phyloP scores from a whole-genome alignment of 1,140 invertebrate genomes.

The Euwallacea similis region DNA sequence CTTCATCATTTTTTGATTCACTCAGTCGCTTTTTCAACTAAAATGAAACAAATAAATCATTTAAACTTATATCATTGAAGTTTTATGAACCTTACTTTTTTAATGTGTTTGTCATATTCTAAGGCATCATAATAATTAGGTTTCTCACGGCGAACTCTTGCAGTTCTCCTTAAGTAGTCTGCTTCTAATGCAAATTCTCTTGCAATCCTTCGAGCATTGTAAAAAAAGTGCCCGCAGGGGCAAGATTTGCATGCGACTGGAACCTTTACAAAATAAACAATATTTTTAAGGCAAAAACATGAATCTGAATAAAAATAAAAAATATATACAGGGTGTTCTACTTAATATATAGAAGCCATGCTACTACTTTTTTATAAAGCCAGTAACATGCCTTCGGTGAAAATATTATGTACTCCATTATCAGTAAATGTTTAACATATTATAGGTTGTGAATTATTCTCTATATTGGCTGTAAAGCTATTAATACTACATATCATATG shows the following conservation, averaged over 20 bases:
- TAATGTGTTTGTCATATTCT: conserved; percentile 72
- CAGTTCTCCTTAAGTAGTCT: conserved; percentile 66
- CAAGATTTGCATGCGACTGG: conserved; percentile 80
- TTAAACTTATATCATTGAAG: too few relatives aligned
- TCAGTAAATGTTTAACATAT: too few relatives aligned
- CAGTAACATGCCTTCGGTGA: too few relatives aligned
- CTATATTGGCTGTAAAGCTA: too few relatives aligned
- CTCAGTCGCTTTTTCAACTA: conserved; percentile 55
- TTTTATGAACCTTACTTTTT: conserved; percentile 54
- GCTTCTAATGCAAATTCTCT: conserved; percentile 49
- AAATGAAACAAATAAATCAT: conserved; percentile 14
- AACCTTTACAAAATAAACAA: conserved; percentile 58
- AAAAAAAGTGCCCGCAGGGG: conserved; percentile 77
- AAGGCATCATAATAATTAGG: conserved; percentile 83
- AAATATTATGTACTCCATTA: too few relatives aligned
- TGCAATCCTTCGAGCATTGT: conserved; percentile 66
- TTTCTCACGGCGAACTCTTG: conserved; percentile 73
- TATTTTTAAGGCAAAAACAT: background rate
- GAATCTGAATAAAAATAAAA: background rate
- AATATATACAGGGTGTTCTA: background rate
- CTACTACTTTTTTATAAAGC: too few relatives aligned
- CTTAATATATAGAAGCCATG: background rate
- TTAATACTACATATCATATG: too few relatives aligned
- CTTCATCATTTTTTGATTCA: conserved; percentile 56
- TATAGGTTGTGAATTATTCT: too few relatives aligned